Conservation (phyloP, 2,797 vertebrate species). For the Oreochromis grahami region DNA sequence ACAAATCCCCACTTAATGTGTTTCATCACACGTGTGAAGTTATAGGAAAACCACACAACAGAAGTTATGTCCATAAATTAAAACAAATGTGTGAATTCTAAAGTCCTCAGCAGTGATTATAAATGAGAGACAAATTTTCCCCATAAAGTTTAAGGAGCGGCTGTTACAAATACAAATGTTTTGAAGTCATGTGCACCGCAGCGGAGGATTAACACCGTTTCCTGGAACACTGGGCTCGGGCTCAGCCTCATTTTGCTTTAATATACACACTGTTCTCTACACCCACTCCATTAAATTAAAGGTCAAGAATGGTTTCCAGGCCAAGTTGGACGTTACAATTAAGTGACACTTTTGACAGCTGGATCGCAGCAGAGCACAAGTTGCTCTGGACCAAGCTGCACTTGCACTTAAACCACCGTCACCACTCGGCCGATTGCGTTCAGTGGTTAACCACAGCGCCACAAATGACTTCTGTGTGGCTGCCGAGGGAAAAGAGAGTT, state of each 20-base stretch:
- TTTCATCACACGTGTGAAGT: background rate
- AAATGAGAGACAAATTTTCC: background rate
- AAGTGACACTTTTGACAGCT: constrained; percentile 24
- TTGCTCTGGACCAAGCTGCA: constrained; percentile 22
- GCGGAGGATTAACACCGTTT: constrained; percentile 14
- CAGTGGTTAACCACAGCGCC: constrained; percentile 59
- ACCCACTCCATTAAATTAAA: background rate
- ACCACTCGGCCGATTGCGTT: constrained; percentile 36
- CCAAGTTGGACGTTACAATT: constrained; percentile 2
- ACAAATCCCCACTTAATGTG: background rate
- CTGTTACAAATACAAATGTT: background rate
- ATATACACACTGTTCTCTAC: background rate
- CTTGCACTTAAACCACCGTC: constrained; percentile 38
- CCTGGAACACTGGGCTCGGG: background rate
- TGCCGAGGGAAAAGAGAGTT: constrained; percentile 37
- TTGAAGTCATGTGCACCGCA: background rate
- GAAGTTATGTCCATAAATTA: background rate
- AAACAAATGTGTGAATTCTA: background rate
- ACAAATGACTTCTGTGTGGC: constrained; percentile 38
- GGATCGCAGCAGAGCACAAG: constrained; percentile 33
- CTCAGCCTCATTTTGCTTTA: background rate
- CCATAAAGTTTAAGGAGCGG: background rate
- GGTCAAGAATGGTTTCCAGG: background rate
- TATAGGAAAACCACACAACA: background rate
- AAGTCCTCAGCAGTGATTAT: background rate